Conservation (phyloP, 2,113 vertebrate species). For the Pogona vitticeps region DNA sequence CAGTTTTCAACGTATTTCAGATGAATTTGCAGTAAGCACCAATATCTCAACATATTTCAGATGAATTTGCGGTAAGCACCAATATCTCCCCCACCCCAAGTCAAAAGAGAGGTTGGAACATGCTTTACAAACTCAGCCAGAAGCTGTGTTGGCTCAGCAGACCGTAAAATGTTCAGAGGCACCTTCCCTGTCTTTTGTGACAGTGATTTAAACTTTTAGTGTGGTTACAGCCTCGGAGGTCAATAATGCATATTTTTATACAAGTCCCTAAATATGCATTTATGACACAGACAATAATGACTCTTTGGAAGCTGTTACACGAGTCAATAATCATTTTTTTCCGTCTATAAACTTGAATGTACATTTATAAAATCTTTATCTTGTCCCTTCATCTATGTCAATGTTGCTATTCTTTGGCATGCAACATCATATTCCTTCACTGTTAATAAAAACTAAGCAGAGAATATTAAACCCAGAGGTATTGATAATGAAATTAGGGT, state of each 20-base stretch:
- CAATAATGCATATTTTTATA: slow-evolving; percentile 65
- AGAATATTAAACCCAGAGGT: not conserved
- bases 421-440: not conserved
- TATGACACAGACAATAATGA: slow-evolving; percentile 41
- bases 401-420: not conserved
- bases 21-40: slow-evolving; percentile 20
- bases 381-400: slow-evolving; percentile 5
- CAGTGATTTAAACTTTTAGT: slow-evolving; percentile 50
- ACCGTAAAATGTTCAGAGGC: slow-evolving; percentile 53
- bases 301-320: slow-evolving; percentile 39
- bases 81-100: slow-evolving; percentile 19
- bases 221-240: slow-evolving; percentile 50
- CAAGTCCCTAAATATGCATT: slow-evolving; percentile 57
- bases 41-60: too few species aligned
- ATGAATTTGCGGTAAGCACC: slow-evolving; percentile 18
- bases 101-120: slow-evolving; percentile 26
- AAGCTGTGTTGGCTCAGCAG: slow-evolving; percentile 36
- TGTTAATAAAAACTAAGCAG: not conserved
- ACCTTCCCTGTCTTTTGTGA: slow-evolving; percentile 57
- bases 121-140: slow-evolving; percentile 56
- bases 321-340: slow-evolving; percentile 34
- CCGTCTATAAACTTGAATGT: slow-evolving; percentile 14
- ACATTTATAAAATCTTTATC: slow-evolving; percentile 21
- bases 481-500: slow-evolving; percentile 5
- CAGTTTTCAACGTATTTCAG: slow-evolving; percentile 32